Percentiles rank a stretch among this genome's conserved stretches.
These are phyloP conservation scores for Carlito syrichta DNA, from an alignment of 2,113 vertebrate genomes.

Conservation along the genomic window DNA sequence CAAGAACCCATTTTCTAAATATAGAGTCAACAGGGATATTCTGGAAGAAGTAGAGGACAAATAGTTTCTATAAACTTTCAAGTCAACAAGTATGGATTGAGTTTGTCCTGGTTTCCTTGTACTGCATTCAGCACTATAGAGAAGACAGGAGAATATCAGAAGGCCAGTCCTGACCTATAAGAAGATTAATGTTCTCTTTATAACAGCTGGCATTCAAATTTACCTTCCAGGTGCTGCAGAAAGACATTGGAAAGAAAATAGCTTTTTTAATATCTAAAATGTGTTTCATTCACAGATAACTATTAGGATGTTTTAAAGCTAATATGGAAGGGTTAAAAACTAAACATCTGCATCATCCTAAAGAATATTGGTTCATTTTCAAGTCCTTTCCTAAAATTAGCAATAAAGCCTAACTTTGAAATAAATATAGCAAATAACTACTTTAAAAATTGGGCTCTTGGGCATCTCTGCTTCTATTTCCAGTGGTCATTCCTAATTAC, in stretches of 20 bases:
- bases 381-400: conserved; percentile 36
- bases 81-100: conserved; percentile 4
- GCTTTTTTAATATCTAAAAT: background rate
- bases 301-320: background rate
- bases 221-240: background rate
- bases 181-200: background rate
- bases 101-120: background rate
- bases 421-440: conserved; percentile 62
- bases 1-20: conserved; percentile 48
- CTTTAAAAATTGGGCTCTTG: conserved; percentile 55
- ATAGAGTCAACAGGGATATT: conserved; percentile 2
- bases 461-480: conserved; percentile 46
- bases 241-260: background rate
- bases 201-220: conserved; percentile 7
- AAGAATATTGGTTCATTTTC: conserved; percentile 43
- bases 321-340: conserved; percentile 3
- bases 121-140: background rate
- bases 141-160: background rate
- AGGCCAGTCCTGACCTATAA: background rate
- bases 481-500: conserved; percentile 66
- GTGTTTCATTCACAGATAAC: background rate
- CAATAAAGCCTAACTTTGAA: conserved; percentile 20
- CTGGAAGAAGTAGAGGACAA: conserved; percentile 19
- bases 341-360: background rate
- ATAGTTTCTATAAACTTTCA: background rate